Conservation (phyloP, 2,797 vertebrate genomes). For the Rhynchotus rufescens region DNA sequence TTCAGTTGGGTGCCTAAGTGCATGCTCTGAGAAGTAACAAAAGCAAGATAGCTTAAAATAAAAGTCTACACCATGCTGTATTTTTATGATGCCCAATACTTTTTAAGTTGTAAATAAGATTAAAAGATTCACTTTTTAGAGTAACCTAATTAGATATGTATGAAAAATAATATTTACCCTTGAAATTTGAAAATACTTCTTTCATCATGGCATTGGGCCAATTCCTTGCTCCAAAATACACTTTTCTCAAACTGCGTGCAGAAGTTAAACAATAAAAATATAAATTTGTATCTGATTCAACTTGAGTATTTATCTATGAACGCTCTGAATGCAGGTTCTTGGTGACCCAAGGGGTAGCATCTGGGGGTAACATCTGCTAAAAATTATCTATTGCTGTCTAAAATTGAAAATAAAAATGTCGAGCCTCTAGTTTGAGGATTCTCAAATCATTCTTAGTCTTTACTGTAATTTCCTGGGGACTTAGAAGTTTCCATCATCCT, state of each 20-base stretch:
- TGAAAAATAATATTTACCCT: not conserved
- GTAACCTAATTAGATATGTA: not conserved
- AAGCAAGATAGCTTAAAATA: conserved; percentile 24
- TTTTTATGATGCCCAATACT: not conserved
- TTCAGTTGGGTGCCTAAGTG: not conserved
- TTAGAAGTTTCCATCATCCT: not conserved
- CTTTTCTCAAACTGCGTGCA: not conserved
- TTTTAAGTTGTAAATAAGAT: conserved; percentile 1
- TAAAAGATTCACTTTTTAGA: not conserved
- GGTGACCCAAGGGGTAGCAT: not conserved
- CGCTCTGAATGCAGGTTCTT: not conserved
- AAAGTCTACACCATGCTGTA: not conserved
- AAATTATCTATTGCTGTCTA: not conserved
- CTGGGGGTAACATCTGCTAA: not conserved
- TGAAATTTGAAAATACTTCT: not conserved
- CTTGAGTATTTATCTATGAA: not conserved
- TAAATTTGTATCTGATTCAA: not conserved
- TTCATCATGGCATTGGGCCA: not conserved
- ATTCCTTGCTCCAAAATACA: not conserved
- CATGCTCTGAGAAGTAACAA: not conserved
- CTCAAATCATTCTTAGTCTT: not conserved
- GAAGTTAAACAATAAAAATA: not conserved
- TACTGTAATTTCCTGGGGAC: not conserved
- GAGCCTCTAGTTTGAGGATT: not conserved
- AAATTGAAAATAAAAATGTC: not conserved